phyloP scores from a whole-genome alignment of 1,140 invertebrate genomes.

The Mercenaria mercenaria region DNA sequence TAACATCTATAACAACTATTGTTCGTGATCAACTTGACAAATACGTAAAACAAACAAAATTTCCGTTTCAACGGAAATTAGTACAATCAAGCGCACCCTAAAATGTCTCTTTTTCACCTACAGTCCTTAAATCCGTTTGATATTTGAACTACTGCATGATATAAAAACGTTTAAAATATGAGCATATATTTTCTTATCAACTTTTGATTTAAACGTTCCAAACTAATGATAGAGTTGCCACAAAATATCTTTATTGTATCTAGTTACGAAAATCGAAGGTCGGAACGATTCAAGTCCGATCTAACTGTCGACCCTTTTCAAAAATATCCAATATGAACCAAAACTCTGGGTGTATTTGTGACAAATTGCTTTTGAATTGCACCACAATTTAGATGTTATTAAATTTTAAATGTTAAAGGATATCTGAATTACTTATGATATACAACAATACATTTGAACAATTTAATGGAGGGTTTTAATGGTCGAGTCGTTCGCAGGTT shows the following conservation, averaged over 20 bases:
- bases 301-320: neutral
- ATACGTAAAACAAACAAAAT: conserved; percentile 1
- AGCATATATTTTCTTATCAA: conserved; percentile 38
- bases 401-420: conserved; percentile 24
- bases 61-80: too few species aligned
- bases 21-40: neutral
- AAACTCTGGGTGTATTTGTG: neutral
- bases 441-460: neutral
- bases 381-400: neutral
- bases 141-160: neutral
- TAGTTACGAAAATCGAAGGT: conserved; percentile 42
- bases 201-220: conserved; percentile 20
- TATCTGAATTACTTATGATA: neutral
- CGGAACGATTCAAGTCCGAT: conserved; percentile 6
- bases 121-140: too few species aligned
- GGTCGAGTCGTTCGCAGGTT: neutral
- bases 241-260: conserved; percentile 17
- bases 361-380: conserved; percentile 23
- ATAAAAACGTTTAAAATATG: neutral
- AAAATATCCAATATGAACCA: neutral
- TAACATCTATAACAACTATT: neutral
- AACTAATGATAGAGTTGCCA: neutral
- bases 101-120: too few species aligned
- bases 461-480: neutral
- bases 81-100: too few species aligned